Conservation (phyloP, 2,888 invertebrate species). For the Ichneumoninae sp. region DNA sequence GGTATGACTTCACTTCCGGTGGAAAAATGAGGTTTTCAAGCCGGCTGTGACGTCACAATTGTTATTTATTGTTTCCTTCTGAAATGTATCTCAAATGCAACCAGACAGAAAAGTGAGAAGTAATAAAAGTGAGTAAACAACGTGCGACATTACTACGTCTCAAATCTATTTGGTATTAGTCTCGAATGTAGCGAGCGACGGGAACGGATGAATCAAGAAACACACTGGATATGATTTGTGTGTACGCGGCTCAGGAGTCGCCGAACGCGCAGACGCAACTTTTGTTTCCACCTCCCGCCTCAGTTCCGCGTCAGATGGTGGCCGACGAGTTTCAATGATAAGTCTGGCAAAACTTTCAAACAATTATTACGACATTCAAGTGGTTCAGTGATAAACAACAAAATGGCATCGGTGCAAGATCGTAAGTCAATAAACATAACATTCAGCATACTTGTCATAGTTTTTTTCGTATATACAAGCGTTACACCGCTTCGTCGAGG, state of each 20-base stretch:
- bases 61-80: no score
- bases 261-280: neutral
- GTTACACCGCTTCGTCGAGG: constrained; percentile 29
- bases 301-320: neutral
- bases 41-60: no score
- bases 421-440: constrained; percentile 69
- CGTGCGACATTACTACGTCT: no score
- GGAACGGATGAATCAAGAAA: no score
- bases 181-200: no score
- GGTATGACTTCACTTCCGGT: no score
- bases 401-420: constrained; percentile 75
- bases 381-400: constrained; percentile 31
- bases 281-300: constrained; percentile 1
- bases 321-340: neutral
- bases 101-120: no score
- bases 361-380: constrained; percentile 19
- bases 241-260: neutral
- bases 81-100: no score
- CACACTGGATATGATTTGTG: no score
- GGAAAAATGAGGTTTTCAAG: no score
- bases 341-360: constrained; percentile 26
- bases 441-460: neutral
- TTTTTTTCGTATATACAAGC: constrained; percentile 15
- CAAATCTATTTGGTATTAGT: no score
- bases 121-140: no score